Evolutionary conservation across 2,888 invertebrate species (phyloP).

Genomic region (Alloplasta piceator): DNA sequence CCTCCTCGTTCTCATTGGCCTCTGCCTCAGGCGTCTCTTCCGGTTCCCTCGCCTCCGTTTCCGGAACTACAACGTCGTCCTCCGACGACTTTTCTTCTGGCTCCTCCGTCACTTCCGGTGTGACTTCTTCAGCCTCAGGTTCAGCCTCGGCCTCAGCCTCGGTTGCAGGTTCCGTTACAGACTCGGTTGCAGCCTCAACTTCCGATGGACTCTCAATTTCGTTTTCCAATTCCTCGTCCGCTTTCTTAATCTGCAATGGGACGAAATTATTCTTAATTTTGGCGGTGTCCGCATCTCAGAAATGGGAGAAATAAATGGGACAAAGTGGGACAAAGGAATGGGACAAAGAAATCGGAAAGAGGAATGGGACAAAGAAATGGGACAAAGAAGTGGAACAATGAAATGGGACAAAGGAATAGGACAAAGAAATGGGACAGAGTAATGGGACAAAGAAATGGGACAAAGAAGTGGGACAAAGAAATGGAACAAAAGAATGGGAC

Average conservation of each 20-base stretch:
- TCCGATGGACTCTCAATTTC: slow-evolving; percentile 41
- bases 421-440: too few species aligned
- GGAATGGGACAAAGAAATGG: too few species aligned
- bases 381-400: too few species aligned
- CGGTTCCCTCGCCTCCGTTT: slow-evolving; percentile 56
- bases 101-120: slow-evolving; percentile 57
- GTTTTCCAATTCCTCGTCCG: slow-evolving; percentile 71
- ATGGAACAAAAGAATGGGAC: too few species aligned
- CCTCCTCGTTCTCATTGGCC: slow-evolving; percentile 63
- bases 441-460: too few species aligned
- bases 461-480: too few species aligned
- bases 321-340: too few species aligned
- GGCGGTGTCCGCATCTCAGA: too few species aligned
- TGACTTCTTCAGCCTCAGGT: slow-evolving; percentile 60
- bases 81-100: slow-evolving; percentile 55
- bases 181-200: slow-evolving; percentile 53
- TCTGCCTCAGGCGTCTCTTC: slow-evolving; percentile 43
- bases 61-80: slow-evolving; percentile 56
- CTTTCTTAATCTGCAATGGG: slow-evolving; percentile 71
- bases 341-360: too few species aligned
- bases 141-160: slow-evolving; percentile 37
- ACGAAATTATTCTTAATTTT: too few species aligned
- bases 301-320: too few species aligned
- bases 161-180: slow-evolving; percentile 52
- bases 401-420: too few species aligned